Conservation (phyloP, 1,140 invertebrate genomes). For the Aphelenchoides fujianensis region DNA sequence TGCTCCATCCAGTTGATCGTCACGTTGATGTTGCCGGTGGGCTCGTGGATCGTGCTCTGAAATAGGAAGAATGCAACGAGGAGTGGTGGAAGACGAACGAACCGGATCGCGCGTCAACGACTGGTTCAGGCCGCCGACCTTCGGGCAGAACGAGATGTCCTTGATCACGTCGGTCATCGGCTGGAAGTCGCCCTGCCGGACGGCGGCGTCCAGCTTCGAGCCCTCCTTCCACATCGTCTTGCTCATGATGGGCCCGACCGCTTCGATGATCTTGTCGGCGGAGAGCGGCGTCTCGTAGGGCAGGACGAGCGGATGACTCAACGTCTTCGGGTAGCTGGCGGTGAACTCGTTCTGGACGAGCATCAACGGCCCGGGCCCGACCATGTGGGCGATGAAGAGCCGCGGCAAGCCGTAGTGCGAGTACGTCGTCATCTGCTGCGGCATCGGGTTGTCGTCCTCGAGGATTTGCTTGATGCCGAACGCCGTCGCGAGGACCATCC, state of each 20-base stretch:
- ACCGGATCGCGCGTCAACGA: too few relatives aligned
- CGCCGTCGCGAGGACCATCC: neutral
- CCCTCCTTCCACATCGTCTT: neutral
- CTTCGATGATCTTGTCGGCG: neutral
- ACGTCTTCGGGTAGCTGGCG: constrained; percentile 14
- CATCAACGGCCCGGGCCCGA: constrained; percentile 10
- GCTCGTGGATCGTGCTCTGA: neutral
- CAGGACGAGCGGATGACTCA: constrained; percentile 23
- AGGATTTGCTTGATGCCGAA: neutral
- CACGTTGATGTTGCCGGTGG: neutral
- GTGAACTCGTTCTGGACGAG: constrained; percentile 18
- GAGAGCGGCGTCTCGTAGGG: constrained; percentile 23
- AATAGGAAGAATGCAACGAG: too few relatives aligned
- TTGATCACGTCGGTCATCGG: neutral
- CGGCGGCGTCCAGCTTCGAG: neutral
- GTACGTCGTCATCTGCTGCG: neutral
- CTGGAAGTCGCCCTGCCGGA: neutral
- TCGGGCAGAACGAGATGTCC: too few relatives aligned
- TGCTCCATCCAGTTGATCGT: neutral
- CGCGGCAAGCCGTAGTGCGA: neutral
- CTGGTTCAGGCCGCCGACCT: too few relatives aligned
- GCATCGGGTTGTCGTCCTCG: neutral
- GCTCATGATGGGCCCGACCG: neutral
- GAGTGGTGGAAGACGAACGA: too few relatives aligned
- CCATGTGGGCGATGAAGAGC: constrained; percentile 33